Evolutionary conservation across 2,888 invertebrate species (phyloP).

Genomic region (Latrodectus hesperus): DNA sequence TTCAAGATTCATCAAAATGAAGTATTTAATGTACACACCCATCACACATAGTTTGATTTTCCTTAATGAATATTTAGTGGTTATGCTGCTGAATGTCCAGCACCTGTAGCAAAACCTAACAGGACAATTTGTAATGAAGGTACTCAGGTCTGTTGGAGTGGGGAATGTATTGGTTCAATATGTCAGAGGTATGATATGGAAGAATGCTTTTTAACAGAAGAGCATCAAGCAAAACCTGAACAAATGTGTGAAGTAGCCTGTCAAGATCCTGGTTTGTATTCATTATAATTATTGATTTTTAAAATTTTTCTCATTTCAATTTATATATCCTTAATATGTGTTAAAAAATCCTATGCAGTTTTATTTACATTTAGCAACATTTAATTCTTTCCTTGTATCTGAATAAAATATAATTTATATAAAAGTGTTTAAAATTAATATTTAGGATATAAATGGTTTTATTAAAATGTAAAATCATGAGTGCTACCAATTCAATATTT

Average conservation of each 20-base stretch:
- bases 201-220: conserved; percentile 94
- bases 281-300: background rate
- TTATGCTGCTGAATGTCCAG: conserved; percentile 89
- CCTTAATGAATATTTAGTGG: conserved; percentile 77
- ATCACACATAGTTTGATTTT: background rate
- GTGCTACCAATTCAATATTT: no score
- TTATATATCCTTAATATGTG: background rate
- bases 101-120: conserved; percentile 84
- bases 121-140: conserved; percentile 97
- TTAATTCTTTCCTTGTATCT: no score
- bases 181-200: conserved; percentile 95
- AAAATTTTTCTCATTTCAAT: background rate
- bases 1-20: no score
- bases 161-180: conserved; percentile 95
- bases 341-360: no score
- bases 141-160: conserved; percentile 80
- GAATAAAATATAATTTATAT: no score
- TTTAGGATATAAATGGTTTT: no score
- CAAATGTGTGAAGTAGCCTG: conserved; percentile 98
- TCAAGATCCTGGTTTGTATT: conserved; percentile 81
- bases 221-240: conserved; percentile 79
- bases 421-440: no score
- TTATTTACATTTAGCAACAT: no score
- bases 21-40: no score
- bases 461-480: no score